These are phyloP conservation scores for Paramuricea clavata DNA, from an alignment of 92 coral and sea anemone genomes.

Conservation along the genomic window DNA sequence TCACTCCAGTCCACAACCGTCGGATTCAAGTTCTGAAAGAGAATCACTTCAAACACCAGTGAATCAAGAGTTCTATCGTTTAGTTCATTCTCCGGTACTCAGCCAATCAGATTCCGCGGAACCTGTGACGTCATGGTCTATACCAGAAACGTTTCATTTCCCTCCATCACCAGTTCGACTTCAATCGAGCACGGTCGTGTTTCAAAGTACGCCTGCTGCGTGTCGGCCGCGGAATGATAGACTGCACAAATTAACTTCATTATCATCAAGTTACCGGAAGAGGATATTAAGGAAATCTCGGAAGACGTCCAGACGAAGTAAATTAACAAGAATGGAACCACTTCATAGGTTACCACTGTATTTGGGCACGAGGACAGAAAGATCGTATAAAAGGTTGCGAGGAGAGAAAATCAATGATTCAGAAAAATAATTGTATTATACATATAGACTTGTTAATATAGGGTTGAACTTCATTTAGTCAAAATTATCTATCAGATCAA, in stretches of 20 bases:
- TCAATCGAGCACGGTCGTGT: conserved; percentile 23
- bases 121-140: conserved; percentile 33
- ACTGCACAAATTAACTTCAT: conserved; percentile 45
- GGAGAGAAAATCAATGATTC: not conserved
- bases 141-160: conserved; percentile 46
- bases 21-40: not conserved
- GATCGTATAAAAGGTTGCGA: conserved; percentile 27
- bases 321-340: conserved; percentile 16
- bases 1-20: conserved; percentile 13
- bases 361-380: conserved; percentile 6
- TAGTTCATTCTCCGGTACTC: conserved; percentile 27
- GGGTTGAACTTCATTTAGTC: too few species aligned
- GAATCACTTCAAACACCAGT: not conserved
- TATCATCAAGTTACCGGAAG: conserved; percentile 33
- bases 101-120: not conserved
- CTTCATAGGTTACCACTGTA: conserved; percentile 26
- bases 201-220: conserved; percentile 7
- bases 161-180: conserved; percentile 33
- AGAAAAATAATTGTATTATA: not conserved
- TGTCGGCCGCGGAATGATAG: not conserved
- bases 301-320: not conserved
- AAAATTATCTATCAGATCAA: too few species aligned
- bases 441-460: not conserved
- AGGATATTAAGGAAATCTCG: conserved; percentile 35
- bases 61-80: conserved; percentile 44